phyloP scores from a whole-genome alignment of 2,888 invertebrate species.

The Diachrysia chrysitis region DNA sequence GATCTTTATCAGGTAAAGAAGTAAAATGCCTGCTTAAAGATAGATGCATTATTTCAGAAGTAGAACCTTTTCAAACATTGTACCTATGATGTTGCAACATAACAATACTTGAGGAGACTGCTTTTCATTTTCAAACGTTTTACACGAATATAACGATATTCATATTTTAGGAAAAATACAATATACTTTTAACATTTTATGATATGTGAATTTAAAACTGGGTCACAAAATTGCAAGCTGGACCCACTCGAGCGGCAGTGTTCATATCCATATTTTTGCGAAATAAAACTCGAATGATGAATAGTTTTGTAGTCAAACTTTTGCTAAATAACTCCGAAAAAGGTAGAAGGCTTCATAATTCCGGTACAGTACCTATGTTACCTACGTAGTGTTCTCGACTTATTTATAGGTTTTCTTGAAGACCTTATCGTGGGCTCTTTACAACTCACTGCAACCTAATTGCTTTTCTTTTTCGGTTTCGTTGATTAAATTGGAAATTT shows the following conservation, averaged over 20 bases:
- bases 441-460: not conserved
- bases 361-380: not conserved
- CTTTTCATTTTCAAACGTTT: not conserved
- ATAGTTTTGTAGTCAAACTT: constrained; percentile 26
- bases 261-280: constrained; percentile 26
- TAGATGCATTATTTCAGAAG: too few relatives aligned
- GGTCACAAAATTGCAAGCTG: constrained; percentile 19
- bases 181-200: constrained; percentile 6
- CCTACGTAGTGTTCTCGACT: not conserved
- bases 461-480: not conserved
- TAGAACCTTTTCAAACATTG: too few relatives aligned
- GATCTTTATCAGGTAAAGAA: too few relatives aligned
- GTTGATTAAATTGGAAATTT: not conserved
- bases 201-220: constrained; percentile 9
- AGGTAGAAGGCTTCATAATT: not conserved
- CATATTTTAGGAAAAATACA: not conserved
- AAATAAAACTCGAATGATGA: constrained; percentile 36
- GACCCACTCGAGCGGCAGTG: constrained; percentile 3
- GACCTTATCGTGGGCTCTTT: not conserved
- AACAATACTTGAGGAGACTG: not conserved
- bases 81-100: too few relatives aligned
- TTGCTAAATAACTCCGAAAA: constrained; percentile 7
- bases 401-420: not conserved
- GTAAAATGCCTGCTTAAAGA: too few relatives aligned
- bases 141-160: not conserved